Evolutionary conservation across 2,888 invertebrate genomes (phyloP).

Genomic region (Tachina lurida): DNA sequence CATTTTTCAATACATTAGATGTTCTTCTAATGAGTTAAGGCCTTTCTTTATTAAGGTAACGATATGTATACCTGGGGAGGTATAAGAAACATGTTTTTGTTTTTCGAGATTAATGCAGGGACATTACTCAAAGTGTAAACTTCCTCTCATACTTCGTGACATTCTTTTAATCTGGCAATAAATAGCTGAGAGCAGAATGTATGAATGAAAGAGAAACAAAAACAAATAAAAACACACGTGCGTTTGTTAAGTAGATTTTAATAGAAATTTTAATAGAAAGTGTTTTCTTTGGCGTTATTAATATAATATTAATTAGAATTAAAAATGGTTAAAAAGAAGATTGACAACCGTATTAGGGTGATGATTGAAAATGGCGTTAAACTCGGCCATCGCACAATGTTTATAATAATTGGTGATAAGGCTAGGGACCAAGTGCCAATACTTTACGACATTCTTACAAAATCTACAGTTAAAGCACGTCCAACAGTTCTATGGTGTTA

Average conservation of each 20-base stretch:
- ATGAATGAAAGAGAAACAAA: neutral
- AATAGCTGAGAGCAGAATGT: neutral
- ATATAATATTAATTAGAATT: constrained; percentile 2
- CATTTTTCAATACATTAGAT: too few relatives aligned
- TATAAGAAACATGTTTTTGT: too few relatives aligned
- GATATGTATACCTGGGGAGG: too few relatives aligned
- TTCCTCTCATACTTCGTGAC: too few relatives aligned
- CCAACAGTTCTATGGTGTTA: constrained; percentile 99
- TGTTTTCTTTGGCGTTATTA: neutral
- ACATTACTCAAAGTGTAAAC: too few relatives aligned
- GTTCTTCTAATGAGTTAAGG: too few relatives aligned
- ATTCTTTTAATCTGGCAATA: constrained; percentile 8
- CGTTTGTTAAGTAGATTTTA: constrained; percentile 1
- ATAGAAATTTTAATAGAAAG: neutral
- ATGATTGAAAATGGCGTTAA: constrained; percentile 98
- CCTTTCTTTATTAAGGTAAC: too few relatives aligned
- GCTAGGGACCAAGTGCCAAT: constrained; percentile 98
- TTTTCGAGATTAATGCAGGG: too few relatives aligned
- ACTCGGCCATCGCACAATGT: constrained; percentile 95
- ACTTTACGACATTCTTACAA: constrained; percentile 98
- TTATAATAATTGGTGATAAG: constrained; percentile 97
- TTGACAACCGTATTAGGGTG: constrained; percentile 97
- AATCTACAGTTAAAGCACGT: constrained; percentile 95
- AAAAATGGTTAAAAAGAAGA: constrained; percentile 95
- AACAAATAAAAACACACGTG: constrained; percentile 65